A percentile compares a stretch with the other conserved stretches of the same genome.
These are phyloP conservation scores for Lonchura striata DNA, from an alignment of 2,113 vertebrate species.

Conservation along the genomic window DNA sequence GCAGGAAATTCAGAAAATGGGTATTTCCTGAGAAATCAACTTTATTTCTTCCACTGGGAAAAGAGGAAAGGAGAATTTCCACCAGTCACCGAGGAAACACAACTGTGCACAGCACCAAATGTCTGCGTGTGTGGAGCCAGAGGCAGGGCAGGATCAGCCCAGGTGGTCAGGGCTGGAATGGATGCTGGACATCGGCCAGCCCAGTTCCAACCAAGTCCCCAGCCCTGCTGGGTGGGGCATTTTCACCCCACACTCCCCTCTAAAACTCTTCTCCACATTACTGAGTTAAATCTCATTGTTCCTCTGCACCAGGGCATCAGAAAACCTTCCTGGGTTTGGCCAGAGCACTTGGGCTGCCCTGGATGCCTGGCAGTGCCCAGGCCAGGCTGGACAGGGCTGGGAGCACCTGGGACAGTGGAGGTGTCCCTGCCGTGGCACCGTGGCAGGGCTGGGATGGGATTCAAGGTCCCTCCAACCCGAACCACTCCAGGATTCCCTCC, in stretches of 20 bases:
- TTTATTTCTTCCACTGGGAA: background rate
- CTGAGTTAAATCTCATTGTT: background rate
- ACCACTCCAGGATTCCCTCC: background rate
- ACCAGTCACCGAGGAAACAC: background rate
- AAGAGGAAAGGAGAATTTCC: background rate
- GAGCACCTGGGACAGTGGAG: background rate
- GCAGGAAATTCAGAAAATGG: background rate
- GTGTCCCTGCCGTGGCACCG: background rate
- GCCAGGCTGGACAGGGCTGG: background rate
- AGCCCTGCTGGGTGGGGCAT: background rate
- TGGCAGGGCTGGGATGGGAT: rapidly evolving
- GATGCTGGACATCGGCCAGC: rapidly evolving
- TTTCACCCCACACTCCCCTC: background rate
- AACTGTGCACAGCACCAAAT: background rate
- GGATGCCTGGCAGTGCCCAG: background rate
- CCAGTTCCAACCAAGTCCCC: background rate
- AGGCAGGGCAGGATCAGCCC: background rate
- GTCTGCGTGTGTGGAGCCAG: rapidly evolving
- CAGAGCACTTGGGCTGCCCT: background rate
- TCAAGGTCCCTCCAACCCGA: background rate
- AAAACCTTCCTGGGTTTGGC: background rate
- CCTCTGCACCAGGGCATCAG: background rate
- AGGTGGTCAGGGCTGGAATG: background rate
- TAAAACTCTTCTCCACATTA: background rate
- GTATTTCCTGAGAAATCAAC: background rate